These are phyloP conservation scores for Hyphantria cunea DNA, from an alignment of 1,140 invertebrate genomes.

Conservation along the genomic window DNA sequence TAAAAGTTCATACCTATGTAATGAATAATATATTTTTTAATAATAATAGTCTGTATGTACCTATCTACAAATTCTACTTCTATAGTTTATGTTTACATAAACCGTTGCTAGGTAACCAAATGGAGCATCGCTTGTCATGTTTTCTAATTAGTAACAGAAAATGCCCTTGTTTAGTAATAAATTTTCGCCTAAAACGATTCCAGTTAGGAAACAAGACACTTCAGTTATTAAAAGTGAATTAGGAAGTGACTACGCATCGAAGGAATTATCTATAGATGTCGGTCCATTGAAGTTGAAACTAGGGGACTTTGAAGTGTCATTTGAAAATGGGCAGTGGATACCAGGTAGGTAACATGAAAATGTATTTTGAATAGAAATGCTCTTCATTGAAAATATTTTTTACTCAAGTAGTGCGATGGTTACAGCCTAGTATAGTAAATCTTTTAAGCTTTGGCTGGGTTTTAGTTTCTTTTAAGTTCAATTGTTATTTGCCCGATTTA, in stretches of 20 bases:
- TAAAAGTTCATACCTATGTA: too few species aligned
- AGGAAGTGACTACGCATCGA: constrained; percentile 83
- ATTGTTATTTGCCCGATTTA: too few species aligned
- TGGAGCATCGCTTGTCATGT: not conserved
- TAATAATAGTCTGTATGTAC: too few species aligned
- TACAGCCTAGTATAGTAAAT: too few species aligned
- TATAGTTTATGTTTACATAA: too few species aligned
- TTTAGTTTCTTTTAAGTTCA: too few species aligned
- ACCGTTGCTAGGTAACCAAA: constrained; percentile 44
- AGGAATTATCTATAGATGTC: constrained; percentile 83
- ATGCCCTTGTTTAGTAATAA: constrained; percentile 84
- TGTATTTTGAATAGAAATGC: too few species aligned
- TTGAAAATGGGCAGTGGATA: constrained; percentile 86
- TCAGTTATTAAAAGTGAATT: constrained; percentile 83
- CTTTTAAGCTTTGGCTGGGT: too few species aligned
- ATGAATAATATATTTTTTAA: too few species aligned
- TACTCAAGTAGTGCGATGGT: too few species aligned
- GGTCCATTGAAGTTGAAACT: constrained; percentile 83
- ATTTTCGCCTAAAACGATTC: constrained; percentile 85
- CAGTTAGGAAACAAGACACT: constrained; percentile 80
- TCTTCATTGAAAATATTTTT: too few species aligned
- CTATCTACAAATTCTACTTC: too few species aligned
- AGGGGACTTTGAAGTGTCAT: constrained; percentile 84
- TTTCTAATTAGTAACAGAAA: constrained; percentile 26
- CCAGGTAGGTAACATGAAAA: constrained; percentile 74